Conservation (phyloP, 2,113 vertebrate genomes). For the Silurus meridionalis region DNA sequence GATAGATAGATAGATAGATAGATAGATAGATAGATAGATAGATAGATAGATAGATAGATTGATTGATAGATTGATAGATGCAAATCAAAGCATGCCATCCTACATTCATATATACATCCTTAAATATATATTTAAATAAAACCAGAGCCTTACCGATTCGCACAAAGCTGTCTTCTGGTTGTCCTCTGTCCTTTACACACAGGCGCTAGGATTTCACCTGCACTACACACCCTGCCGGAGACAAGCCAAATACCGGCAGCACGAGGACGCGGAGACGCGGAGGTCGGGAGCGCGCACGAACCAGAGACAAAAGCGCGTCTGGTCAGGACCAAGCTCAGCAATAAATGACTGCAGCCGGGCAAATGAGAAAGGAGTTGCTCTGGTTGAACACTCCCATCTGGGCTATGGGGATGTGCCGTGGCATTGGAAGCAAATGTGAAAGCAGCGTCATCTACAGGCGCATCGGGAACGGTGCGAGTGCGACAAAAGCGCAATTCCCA, state of each 20-base stretch:
- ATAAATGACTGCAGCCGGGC: conserved; percentile 8
- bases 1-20: too few species aligned
- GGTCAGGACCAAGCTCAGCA: background rate
- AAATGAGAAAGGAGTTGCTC: background rate
- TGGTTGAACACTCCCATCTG: conserved; percentile 41
- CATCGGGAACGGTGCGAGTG: background rate
- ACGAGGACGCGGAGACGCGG: background rate
- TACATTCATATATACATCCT: background rate
- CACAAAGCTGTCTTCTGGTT: background rate
- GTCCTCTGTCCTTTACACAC: background rate
- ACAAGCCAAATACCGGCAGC: background rate
- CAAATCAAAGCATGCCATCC: background rate
- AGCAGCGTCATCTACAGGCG: conserved; percentile 4
- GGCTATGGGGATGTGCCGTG: background rate
- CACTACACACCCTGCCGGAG: background rate
- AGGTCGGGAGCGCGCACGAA: background rate
- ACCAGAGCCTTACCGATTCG: background rate
- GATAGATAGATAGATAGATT: too few species aligned
- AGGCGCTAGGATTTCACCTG: background rate
- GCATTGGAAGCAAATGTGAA: background rate
- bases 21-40: too few species aligned
- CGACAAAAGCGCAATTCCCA: too few species aligned
- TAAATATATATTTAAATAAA: background rate
- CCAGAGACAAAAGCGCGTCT: background rate
- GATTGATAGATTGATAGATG: too few species aligned